Conservation (phyloP, 1,140 invertebrate genomes). For the Drosophila hydei region DNA sequence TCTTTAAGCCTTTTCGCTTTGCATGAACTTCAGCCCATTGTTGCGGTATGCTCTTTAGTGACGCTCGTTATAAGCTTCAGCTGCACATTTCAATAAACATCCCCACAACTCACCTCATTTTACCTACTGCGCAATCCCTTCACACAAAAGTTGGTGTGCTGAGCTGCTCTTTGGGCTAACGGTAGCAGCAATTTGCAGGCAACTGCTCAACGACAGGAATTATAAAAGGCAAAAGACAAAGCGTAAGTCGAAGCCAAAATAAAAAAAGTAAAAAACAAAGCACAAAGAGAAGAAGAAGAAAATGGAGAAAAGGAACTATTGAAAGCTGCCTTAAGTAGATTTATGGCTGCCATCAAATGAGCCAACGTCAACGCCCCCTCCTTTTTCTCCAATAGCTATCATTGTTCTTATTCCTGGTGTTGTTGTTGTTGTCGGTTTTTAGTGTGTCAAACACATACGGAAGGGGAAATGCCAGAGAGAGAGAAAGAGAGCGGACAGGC, state of each 20-base stretch:
- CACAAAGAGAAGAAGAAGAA: constrained; percentile 1
- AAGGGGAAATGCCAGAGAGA: constrained; percentile 19
- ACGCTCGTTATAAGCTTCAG: constrained; percentile 30
- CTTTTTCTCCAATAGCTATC: background rate
- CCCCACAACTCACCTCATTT: background rate
- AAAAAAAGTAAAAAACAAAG: constrained; percentile 49
- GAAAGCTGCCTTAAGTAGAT: constrained; percentile 78
- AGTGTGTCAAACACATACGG: constrained; percentile 79
- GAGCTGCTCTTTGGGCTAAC: constrained; percentile 32
- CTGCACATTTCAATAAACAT: constrained; percentile 25
- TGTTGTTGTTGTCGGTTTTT: constrained; percentile 21
- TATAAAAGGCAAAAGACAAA: constrained; percentile 56
- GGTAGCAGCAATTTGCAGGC: constrained; percentile 45
- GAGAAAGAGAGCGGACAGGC: constrained; percentile 9
- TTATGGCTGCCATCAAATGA: constrained; percentile 71
- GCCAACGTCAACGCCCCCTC: constrained; percentile 16
- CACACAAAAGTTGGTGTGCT: constrained; percentile 10
- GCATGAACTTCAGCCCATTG: constrained; percentile 16
- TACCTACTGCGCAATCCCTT: background rate
- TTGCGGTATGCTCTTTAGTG: constrained; percentile 6
- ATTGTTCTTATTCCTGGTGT: constrained; percentile 9
- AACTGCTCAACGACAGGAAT: constrained; percentile 38
- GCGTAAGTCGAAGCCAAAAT: constrained; percentile 46
- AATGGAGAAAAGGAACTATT: constrained; percentile 45
- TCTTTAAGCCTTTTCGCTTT: constrained; percentile 9